Base-by-base conservation (phyloP, 37 sponge, comb jelly and placozoan genomes). In the Eunapius fragilis region DNA sequence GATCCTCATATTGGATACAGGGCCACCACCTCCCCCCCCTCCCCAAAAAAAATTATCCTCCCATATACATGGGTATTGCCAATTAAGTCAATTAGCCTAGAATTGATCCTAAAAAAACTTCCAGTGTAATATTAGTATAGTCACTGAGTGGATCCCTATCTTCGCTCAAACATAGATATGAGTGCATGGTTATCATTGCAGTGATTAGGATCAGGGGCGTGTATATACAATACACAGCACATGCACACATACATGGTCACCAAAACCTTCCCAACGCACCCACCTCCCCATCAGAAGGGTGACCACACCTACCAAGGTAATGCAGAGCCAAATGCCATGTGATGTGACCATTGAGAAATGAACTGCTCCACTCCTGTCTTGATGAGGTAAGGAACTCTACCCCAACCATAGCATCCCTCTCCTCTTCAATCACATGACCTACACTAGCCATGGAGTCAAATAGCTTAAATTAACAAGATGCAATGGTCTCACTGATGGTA, bases 291-390 rank as follows among this genome's bases (percentile, higher is more conserved):
- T 28, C 25, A 2, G 13, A 25, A 35, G 31, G 9, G 48, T 2
- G n/a, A n/a, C n/a, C n/a, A n/a, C n/a, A 48, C 91, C 31, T 47
- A 91, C 91, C 91, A 68, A 91, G 74, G 49, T 91, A 91, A 67
- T 78, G 79, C 14, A 91, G 72, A 22, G 45, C 25, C n/a, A 91
- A 67, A 47, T 91, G 91, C 91, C 91, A 91, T 2, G 82, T 32
- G 76, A 91, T 86, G 78, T 91, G 91, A 34, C 37, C 24, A 36
- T 49, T 73, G 11, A 81, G 75, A 26, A 69, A 34, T 10, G 87
- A 28, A 0, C 82, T 70, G 36, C 74, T 81, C 91, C 91, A 91
- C 28, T 91, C 71, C 11, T 82, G 25, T 13, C 83, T 75, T 24
- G 76, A 49, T 50, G 80, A 86, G 23, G 67, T 37, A 3, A 91